Percentiles rank a stretch among this genome's conserved stretches.
phyloP scores from a whole-genome alignment of 2,888 invertebrate species.

The Strigamia maritima region DNA sequence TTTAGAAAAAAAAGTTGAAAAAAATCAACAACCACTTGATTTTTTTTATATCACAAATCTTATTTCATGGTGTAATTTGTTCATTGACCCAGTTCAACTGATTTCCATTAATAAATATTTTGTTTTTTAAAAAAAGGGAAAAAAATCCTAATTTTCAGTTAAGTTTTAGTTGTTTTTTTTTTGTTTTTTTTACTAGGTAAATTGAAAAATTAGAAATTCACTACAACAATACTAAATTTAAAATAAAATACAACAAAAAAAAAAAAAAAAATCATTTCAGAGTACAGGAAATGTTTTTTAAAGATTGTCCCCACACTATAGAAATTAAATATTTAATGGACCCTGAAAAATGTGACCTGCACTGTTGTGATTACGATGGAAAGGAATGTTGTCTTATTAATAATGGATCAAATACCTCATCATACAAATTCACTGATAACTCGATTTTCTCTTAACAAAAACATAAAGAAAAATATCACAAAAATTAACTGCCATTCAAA shows the following conservation, averaged over 20 bases:
- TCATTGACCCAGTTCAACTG: not conserved
- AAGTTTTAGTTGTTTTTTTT: not conserved
- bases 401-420: not conserved
- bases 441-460: not conserved
- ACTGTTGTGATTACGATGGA: slow-evolving; percentile 4
- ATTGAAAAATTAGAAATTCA: not conserved
- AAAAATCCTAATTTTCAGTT: not conserved
- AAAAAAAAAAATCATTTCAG: not conserved
- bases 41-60: not conserved
- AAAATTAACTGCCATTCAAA: not conserved
- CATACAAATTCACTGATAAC: not conserved
- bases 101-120: not conserved
- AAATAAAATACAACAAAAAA: not conserved
- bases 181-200: no score
- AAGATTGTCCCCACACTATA: not conserved
- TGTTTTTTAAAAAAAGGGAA: not conserved
- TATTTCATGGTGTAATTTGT: not conserved
- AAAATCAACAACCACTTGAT: not conserved
- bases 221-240: not conserved
- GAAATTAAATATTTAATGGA: not conserved
- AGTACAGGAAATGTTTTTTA: not conserved
- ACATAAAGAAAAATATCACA: not conserved
- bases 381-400: not conserved
- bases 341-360: slow-evolving; percentile 1
- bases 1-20: not conserved